Evolutionary conservation across 2,888 invertebrate species (phyloP), one percentile per base, ranked within the genome.

Genomic region (Eremobia ochroleuca): DNA sequence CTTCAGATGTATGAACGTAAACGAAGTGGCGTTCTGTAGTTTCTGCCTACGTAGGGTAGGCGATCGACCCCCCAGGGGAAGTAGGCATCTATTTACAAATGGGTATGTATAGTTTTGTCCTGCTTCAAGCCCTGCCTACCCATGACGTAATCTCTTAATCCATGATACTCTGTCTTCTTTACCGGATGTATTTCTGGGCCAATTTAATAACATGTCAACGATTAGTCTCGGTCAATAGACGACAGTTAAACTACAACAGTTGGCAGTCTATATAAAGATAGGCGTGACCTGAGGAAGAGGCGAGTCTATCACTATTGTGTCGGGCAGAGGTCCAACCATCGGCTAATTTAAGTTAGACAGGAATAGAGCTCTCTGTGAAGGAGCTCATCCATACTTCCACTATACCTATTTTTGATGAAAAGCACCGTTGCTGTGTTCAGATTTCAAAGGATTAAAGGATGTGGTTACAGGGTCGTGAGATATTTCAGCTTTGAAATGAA

Each of bases 261-360:
- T 83, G 85, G 82, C 82, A 73, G 62, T 65, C 43, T 66, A 62
- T 52, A 43, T 62, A 25, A 18, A 67, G 69, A 46, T 34, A 66
- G 72, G 72, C 68, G 61, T 83, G 59, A n/a, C 46, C 6, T 68
- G 40, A 4, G 18, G 4, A 31, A 55, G 2, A 40, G n/a, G 72
- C 68, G 46, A 77, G 31, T 15, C 52, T 77, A 55, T 58, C n/a
- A 28, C 4, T 81, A 2, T 59, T 68, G 8, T 71, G 64, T 64
- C 62, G 68, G 78, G 71, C 78, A 72, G 46, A 13, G 59, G 43
- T 82, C 76, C 82, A 80, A 82, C 68, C 68, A 65, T 65, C 1
- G n/a, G 21, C 21, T 81, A 80, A 72, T 72, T 66, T 79, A 15
- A 31, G 72, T 65, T 28, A 0, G 49, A 37, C 25, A 28, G 55